Base-by-base conservation (phyloP, 1,140 invertebrate genomes). In the Trachelipus rathkii region DNA sequence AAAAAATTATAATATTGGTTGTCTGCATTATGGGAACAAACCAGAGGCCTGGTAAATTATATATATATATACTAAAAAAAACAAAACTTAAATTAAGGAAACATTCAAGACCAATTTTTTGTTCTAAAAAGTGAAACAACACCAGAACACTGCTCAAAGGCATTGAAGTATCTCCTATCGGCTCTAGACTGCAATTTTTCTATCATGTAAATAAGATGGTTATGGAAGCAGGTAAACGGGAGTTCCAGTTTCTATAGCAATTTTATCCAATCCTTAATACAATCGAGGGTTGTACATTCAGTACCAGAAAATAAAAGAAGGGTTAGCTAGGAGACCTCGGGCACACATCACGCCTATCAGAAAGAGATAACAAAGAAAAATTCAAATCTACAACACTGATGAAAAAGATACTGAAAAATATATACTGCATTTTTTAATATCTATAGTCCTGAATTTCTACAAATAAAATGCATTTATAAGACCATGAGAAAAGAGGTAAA, bases 121-220 rank as follows among this genome's bases (percentile, higher is more conserved):
- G 72, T n/a, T 33, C 44, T 76, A 96, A 85, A 87, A 90, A 96
- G 33, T 89, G 84, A n/a, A 69, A 94, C 86, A 5, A 95, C 91
- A 78, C 88, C 86, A 73, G 89, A 84, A 89, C 91, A 78, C 86
- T 89, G 76, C 87, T 89, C 33, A 96, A n/a, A 85, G 79, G 88
- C 88, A 86, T 96, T 97, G 83, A 96, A 95, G 71, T 90, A 84
- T 79, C 88, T 84, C 81, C 91, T 89, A 82, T 93, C 88, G 70
- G 88, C 84, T 81, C 89, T 91, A 7, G 89, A 86, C 78, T 96
- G 86, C 60, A 92, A 83, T 85, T 91, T 92, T 84, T 95, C 93
- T 81, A 94, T 85, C 96, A 98, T 98, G 83, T 95, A 96, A 68
- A 94, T 92, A 72, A 97, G 87, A 87, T 97, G 95, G 84, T 96